Evolutionary conservation across 1,140 invertebrate species (phyloP).

Genomic region (Drosophila punjabiensis): DNA sequence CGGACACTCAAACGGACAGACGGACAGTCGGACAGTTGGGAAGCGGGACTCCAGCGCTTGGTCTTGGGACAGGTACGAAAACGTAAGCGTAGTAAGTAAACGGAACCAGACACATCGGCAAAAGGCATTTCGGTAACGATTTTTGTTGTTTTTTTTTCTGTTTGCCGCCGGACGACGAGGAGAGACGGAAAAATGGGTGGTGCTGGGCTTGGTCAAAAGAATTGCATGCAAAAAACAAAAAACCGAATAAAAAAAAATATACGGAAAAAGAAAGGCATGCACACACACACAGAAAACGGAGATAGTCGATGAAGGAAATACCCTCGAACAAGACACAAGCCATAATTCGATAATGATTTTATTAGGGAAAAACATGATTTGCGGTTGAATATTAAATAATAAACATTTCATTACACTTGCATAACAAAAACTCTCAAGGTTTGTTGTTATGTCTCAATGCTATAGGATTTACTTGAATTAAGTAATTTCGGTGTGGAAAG

Average conservation of each 20-base stretch:
- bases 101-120: slow-evolving; percentile 35
- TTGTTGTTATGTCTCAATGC: slow-evolving; percentile 8
- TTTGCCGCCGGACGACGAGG: slow-evolving; percentile 23
- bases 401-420: slow-evolving; percentile 29
- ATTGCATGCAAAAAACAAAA: slow-evolving; percentile 58
- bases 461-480: background rate
- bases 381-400: slow-evolving; percentile 36
- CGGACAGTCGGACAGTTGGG: slow-evolving; percentile 21
- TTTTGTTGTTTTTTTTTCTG: slow-evolving; percentile 44
- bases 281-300: background rate
- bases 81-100: slow-evolving; percentile 34
- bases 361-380: slow-evolving; percentile 23
- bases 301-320: slow-evolving; percentile 33
- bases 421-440: slow-evolving; percentile 6
- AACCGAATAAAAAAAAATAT: slow-evolving; percentile 16
- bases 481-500: background rate
- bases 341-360: slow-evolving; percentile 27
- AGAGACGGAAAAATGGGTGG: slow-evolving; percentile 36
- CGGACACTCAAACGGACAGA: slow-evolving; percentile 11
- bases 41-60: slow-evolving; percentile 10
- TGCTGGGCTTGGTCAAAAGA: slow-evolving; percentile 56
- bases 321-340: slow-evolving; percentile 22
- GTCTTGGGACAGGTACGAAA: slow-evolving; percentile 34
- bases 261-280: slow-evolving; percentile 43
- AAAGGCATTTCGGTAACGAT: slow-evolving; percentile 51